Evolutionary conservation across 2,797 vertebrate genomes (phyloP).

Genomic region (Acanthornis magna): DNA sequence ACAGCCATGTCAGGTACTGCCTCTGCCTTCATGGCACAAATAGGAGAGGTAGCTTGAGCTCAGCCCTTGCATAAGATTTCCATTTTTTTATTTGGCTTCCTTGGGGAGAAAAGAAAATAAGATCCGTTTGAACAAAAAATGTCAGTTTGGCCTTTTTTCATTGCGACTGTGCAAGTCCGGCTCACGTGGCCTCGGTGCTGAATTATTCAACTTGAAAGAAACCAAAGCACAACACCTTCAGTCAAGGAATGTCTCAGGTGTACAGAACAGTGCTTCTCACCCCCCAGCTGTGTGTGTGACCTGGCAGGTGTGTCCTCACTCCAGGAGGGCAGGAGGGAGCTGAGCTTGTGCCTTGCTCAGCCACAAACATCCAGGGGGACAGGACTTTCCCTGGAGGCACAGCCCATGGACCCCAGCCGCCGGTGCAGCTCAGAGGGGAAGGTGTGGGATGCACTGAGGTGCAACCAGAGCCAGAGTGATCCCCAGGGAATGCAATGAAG

Average conservation of each 20-base stretch:
- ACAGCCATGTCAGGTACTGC: not conserved
- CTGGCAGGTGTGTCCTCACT: fast-evolving
- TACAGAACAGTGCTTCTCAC: not conserved
- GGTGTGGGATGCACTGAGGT: no score
- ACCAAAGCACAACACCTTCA: not conserved
- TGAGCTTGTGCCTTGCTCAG: not conserved
- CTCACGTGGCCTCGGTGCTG: not conserved
- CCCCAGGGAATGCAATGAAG: not conserved
- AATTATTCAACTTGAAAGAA: not conserved
- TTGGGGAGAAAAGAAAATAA: not conserved
- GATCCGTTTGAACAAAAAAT: not conserved
- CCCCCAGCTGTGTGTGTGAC: not conserved
- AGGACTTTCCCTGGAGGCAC: not conserved
- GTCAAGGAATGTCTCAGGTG: not conserved
- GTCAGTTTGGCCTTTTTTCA: constrained; percentile 27
- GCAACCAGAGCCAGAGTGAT: not conserved
- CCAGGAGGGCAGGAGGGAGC: not conserved
- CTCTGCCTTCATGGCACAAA: not conserved
- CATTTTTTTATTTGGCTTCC: not conserved
- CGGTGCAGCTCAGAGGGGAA: not conserved
- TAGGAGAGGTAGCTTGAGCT: not conserved
- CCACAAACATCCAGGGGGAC: fast-evolving
- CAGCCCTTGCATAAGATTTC: not conserved
- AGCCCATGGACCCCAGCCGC: not conserved
- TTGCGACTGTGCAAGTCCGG: not conserved